Evolutionary conservation across 2,797 vertebrate species (phyloP).

Genomic region (Rhinella marina): DNA sequence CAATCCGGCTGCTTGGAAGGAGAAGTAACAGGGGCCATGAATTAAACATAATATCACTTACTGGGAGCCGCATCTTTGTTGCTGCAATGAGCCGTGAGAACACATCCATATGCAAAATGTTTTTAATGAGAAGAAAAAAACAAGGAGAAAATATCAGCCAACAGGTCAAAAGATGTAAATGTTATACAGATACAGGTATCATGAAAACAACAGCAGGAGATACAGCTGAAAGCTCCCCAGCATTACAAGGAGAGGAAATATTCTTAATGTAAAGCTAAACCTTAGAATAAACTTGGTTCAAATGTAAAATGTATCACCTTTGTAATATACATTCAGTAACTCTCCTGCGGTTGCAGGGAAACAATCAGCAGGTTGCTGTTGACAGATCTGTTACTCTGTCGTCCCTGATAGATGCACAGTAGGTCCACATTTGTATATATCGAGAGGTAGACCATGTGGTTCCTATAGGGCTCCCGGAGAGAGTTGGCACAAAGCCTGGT

Average conservation of each 20-base stretch:
- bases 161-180: slow-evolving; percentile 12
- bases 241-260: neutral
- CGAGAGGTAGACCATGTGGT: no score
- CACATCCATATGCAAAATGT: neutral
- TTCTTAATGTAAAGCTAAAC: neutral
- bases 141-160: slow-evolving; percentile 14
- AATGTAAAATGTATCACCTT: neutral
- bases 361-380: neutral
- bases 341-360: neutral
- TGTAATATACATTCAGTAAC: neutral
- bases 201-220: no score
- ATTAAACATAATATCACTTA: slow-evolving; percentile 56
- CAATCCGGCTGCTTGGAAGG: neutral
- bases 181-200: neutral
- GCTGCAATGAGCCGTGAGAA: slow-evolving; percentile 24
- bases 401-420: no score
- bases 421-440: no score
- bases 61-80: slow-evolving; percentile 27
- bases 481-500: no score
- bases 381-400: neutral
- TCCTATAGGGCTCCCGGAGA: no score
- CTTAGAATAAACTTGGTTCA: neutral
- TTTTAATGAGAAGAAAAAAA: slow-evolving; percentile 49
- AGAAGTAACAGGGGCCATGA: slow-evolving; percentile 5
- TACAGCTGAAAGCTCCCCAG: neutral